A percentile compares a stretch with the other conserved stretches of the same genome.
Evolutionary conservation across 23 tunicate species (phyloP).

Genomic region (Styela plicata): DNA sequence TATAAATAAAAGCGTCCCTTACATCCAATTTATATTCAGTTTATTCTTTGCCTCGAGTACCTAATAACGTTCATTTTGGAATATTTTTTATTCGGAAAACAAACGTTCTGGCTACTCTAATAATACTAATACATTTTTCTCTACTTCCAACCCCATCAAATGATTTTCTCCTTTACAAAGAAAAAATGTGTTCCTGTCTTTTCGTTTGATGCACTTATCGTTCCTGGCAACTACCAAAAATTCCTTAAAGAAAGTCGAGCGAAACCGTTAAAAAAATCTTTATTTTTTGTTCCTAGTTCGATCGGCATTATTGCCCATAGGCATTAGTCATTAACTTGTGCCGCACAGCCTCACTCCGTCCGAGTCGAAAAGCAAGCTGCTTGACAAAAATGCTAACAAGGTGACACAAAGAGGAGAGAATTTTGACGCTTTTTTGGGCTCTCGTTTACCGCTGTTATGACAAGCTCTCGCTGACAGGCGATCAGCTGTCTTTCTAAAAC

Average conservation of each 20-base stretch:
- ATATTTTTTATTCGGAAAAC: too few species aligned
- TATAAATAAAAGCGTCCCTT: too few species aligned
- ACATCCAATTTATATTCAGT: too few species aligned
- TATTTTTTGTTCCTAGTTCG: background rate
- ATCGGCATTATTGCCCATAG: background rate
- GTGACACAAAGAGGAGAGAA: background rate
- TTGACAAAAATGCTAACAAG: background rate
- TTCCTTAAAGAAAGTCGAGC: background rate
- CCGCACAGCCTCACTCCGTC: background rate
- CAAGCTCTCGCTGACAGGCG: background rate
- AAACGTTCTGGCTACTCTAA: too few species aligned
- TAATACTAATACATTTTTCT: too few species aligned
- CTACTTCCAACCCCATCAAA: too few species aligned
- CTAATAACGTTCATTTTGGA: too few species aligned
- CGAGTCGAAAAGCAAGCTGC: background rate
- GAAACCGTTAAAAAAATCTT: background rate
- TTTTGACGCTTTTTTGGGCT: background rate
- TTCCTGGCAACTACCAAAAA: background rate
- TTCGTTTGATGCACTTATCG: too few species aligned
- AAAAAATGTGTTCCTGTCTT: too few species aligned
- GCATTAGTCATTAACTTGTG: background rate
- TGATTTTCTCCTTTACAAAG: too few species aligned
- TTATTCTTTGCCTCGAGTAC: too few species aligned
- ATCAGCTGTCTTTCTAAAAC: background rate
- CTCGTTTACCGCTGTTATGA: background rate